These are phyloP conservation scores for Thymallus thymallus DNA, from an alignment of 2,113 vertebrate genomes.

Conservation along the genomic window DNA sequence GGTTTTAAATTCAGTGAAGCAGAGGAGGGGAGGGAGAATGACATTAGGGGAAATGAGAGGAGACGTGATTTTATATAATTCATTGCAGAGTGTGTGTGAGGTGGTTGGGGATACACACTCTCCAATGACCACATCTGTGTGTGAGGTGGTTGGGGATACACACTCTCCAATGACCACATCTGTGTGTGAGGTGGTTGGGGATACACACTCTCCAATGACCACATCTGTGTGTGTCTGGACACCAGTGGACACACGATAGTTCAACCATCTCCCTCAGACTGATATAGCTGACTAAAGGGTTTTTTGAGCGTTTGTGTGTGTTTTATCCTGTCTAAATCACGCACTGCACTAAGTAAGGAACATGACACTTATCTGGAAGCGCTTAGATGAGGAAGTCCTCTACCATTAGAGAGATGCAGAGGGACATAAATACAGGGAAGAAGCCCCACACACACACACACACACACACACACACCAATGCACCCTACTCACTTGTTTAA, in stretches of 20 bases:
- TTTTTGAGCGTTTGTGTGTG: background rate
- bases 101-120: background rate
- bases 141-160: background rate
- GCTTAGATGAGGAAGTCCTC: background rate
- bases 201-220: background rate
- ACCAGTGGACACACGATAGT: background rate
- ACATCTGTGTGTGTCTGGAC: background rate
- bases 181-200: constrained; percentile 1
- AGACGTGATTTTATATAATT: background rate
- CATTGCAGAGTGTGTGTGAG: constrained; percentile 11
- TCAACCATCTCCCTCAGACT: background rate
- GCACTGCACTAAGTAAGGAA: background rate
- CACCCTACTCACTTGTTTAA: background rate
- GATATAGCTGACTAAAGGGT: background rate
- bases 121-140: background rate
- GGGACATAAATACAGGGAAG: background rate
- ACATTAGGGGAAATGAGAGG: background rate
- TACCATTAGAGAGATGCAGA: background rate
- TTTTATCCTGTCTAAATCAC: background rate
- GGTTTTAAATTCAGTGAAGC: constrained; percentile 20
- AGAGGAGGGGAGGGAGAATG: background rate
- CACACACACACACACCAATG: no score
- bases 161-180: background rate
- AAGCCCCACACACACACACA: background rate
- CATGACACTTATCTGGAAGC: background rate